phyloP scores from a whole-genome alignment of 1,140 invertebrate species.

The Cataglyphis hispanica region DNA sequence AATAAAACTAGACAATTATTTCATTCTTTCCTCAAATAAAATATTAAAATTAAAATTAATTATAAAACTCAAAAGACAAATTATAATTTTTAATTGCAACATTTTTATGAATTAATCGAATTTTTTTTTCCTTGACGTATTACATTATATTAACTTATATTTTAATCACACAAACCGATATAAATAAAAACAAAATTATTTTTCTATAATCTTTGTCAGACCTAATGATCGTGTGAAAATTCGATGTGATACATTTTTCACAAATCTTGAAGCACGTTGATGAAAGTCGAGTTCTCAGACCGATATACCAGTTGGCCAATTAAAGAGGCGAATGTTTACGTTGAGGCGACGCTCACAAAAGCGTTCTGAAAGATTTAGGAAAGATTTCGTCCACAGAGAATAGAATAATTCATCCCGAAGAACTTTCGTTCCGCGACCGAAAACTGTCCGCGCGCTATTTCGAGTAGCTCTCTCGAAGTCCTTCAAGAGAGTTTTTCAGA shows the following conservation, averaged over 20 bases:
- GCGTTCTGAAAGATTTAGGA: conserved; percentile 57
- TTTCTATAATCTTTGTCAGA: background rate
- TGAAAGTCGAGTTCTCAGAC: conserved; percentile 49
- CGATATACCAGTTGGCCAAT: conserved; percentile 41
- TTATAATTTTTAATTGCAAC: background rate
- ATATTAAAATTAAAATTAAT: background rate
- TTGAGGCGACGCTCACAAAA: conserved; percentile 57
- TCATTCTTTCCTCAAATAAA: background rate
- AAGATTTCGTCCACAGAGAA: conserved; percentile 17
- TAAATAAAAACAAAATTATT: background rate
- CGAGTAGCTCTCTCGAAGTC: conserved; percentile 43
- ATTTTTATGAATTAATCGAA: background rate
- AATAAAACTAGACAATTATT: background rate
- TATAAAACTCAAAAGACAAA: background rate
- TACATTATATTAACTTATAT: background rate
- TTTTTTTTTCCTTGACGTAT: background rate
- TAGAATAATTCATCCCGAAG: conserved; percentile 20
- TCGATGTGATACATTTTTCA: background rate
- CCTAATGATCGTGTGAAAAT: conserved; percentile 10
- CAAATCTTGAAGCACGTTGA: conserved; percentile 42
- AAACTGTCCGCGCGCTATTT: background rate
- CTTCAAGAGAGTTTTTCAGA: background rate
- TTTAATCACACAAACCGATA: background rate
- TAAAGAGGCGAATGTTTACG: conserved; percentile 68
- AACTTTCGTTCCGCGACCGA: conserved; percentile 20